Percentiles rank a stretch among this genome's conserved stretches.
phyloP scores from a whole-genome alignment of 1,140 invertebrate species.

The Magallana angulata region DNA sequence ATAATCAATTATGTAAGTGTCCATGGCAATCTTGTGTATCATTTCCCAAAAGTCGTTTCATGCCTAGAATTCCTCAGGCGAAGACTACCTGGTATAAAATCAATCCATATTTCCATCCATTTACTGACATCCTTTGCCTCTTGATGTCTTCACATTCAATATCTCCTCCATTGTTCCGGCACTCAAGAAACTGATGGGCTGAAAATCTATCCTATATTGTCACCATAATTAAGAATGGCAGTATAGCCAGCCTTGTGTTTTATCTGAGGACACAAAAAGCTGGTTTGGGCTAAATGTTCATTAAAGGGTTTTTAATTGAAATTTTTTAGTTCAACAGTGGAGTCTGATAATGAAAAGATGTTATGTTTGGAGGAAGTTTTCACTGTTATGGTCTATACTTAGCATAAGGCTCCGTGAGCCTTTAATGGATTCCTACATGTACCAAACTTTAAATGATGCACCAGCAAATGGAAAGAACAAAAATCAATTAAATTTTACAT shows the following conservation, averaged over 20 bases:
- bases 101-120: conserved; percentile 27
- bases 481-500: not conserved
- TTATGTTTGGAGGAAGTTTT: not conserved
- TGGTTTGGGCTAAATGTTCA: not conserved
- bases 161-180: conserved; percentile 6
- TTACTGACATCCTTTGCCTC: not conserved
- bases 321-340: not conserved
- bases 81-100: conserved; percentile 16
- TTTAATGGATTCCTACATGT: not conserved
- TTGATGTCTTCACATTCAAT: not conserved
- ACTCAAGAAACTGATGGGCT: conserved; percentile 1
- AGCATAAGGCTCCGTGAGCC: too few species aligned
- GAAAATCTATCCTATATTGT: not conserved
- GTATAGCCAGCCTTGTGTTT: not conserved
- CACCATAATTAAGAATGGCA: not conserved
- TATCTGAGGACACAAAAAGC: not conserved
- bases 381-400: not conserved
- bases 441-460: not conserved
- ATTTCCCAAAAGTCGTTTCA: conserved; percentile 27
- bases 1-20: conserved; percentile 37
- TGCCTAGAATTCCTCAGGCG: not conserved
- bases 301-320: conserved; percentile 21
- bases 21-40: conserved; percentile 24
- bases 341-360: not conserved
- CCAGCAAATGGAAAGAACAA: not conserved